These are phyloP conservation scores for Ageneiosus marmoratus DNA, from an alignment of 2,113 vertebrate species.

Conservation along the genomic window DNA sequence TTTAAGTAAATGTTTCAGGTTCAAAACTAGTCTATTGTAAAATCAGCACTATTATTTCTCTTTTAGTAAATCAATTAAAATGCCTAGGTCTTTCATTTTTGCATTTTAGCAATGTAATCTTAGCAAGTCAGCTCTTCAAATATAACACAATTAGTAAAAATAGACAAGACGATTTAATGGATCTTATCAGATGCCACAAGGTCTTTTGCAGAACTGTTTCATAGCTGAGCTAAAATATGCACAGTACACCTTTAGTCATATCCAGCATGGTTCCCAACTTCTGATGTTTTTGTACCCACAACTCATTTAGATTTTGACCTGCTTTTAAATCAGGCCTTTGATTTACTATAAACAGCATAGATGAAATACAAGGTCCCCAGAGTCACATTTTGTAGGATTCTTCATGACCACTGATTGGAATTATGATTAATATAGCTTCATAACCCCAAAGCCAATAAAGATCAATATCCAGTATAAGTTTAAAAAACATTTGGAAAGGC, in stretches of 20 bases:
- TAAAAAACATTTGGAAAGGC: neutral
- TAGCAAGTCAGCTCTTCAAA: slow-evolving; percentile 14
- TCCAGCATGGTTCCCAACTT: neutral
- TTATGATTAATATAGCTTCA: slow-evolving; percentile 7
- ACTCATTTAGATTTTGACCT: slow-evolving; percentile 3
- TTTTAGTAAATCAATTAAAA: neutral
- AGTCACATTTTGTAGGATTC: neutral
- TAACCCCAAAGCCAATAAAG: neutral
- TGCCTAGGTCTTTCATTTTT: neutral
- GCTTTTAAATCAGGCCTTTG: neutral
- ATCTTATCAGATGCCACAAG: neutral
- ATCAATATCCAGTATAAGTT: neutral
- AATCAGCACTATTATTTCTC: slow-evolving; percentile 13
- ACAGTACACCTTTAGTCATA: neutral
- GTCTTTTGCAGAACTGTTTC: neutral
- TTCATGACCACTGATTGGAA: neutral
- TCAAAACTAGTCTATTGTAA: slow-evolving; percentile 36
- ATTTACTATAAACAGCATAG: neutral
- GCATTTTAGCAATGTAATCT: neutral
- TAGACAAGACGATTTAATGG: neutral
- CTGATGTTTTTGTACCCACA: slow-evolving; percentile 3
- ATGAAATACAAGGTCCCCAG: neutral
- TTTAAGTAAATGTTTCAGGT: slow-evolving; percentile 32
- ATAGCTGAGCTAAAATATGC: too few species aligned
- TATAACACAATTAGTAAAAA: neutral